Conservation (phyloP, 2,113 vertebrate species). For the Gymnogyps californianus region DNA sequence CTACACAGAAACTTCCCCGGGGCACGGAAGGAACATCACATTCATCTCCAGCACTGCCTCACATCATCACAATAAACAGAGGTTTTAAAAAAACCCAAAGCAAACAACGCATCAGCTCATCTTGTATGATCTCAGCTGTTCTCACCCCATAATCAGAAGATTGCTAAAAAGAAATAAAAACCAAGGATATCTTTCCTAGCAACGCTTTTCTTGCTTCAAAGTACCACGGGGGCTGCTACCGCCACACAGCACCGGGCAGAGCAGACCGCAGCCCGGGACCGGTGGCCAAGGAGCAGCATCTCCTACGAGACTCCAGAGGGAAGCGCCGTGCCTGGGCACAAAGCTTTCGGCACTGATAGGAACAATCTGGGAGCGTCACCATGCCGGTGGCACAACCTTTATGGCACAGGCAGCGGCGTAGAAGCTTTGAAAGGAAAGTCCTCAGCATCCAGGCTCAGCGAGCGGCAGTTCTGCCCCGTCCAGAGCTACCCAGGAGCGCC, state of each 20-base stretch:
- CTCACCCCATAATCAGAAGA: background rate
- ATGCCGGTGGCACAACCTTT: background rate
- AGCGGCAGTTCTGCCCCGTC: background rate
- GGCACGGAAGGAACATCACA: background rate
- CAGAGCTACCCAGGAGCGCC: background rate
- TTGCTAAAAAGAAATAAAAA: conserved; percentile 13
- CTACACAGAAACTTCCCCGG: background rate
- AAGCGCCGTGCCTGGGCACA: rapidly evolving
- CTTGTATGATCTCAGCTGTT: background rate
- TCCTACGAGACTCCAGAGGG: background rate
- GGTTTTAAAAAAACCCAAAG: background rate
- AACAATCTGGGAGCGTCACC: background rate
- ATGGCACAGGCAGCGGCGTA: background rate
- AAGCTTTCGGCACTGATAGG: background rate
- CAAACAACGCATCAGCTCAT: background rate
- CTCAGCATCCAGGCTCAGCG: background rate
- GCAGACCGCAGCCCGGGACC: background rate
- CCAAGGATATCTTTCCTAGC: background rate
- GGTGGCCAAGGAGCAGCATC: background rate
- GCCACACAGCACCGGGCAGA: rapidly evolving
- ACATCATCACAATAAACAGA: background rate
- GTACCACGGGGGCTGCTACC: background rate
- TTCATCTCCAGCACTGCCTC: background rate
- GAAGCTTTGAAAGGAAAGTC: background rate
- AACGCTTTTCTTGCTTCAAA: background rate